Percentiles rank a stretch among this genome's conserved stretches.
Conservation (phyloP, 2,888 invertebrate genomes). For the Anorthoa munda region DNA sequence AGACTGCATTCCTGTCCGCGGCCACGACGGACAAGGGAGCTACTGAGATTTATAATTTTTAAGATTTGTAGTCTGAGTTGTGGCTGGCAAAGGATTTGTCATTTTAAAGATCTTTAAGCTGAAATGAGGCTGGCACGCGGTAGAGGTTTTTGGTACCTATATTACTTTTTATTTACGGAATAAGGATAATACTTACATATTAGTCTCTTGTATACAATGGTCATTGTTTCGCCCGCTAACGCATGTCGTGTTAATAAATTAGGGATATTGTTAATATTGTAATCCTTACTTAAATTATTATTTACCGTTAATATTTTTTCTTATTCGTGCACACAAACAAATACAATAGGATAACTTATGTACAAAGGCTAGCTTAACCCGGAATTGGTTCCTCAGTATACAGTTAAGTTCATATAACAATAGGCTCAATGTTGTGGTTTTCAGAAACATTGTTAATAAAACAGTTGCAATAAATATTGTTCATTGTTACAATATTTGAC, state of each 20-base stretch:
- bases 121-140: no score
- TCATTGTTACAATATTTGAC: no score
- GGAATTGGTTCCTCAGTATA: background rate
- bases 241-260: background rate
- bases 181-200: slow-evolving; percentile 19
- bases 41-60: slow-evolving; percentile 27
- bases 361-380: no score
- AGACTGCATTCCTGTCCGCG: slow-evolving; percentile 80
- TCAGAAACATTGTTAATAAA: background rate
- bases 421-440: background rate
- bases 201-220: background rate
- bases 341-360: no score
- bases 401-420: background rate
- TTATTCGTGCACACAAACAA: no score
- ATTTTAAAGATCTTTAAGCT: background rate
- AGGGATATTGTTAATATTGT: no score
- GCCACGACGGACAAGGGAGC: slow-evolving; percentile 33
- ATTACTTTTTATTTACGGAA: background rate
- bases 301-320: no score
- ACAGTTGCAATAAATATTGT: background rate
- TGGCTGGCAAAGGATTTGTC: no score
- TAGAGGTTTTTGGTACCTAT: background rate
- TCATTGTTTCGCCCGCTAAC: background rate
- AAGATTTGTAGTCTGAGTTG: no score
- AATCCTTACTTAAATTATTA: no score